Evolutionary conservation across 2,888 invertebrate genomes (phyloP).

Genomic region (Pandemis corylana): DNA sequence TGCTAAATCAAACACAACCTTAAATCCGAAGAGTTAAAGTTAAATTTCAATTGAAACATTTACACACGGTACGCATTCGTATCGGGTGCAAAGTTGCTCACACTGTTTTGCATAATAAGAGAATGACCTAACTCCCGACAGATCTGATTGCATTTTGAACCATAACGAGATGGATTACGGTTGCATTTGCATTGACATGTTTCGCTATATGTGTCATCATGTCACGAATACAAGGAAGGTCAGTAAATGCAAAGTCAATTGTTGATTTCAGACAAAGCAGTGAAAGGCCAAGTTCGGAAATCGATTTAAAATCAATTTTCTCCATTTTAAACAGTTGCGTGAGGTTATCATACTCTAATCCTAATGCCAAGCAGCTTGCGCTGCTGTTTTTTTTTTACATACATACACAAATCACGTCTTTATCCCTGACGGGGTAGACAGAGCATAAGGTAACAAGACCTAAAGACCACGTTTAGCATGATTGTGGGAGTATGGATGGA

Average conservation of each 20-base stretch:
- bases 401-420: no score
- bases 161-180: neutral
- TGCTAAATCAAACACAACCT: neutral
- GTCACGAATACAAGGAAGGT: neutral
- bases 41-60: neutral
- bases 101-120: neutral
- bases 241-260: neutral
- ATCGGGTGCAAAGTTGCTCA: neutral
- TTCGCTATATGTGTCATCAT: neutral
- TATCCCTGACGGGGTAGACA: no score
- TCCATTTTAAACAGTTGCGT: no score
- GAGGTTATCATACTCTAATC: no score
- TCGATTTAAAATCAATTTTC: neutral
- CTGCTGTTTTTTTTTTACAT: no score
- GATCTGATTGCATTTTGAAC: neutral
- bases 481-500: no score
- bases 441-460: no score
- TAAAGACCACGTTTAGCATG: no score
- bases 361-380: no score
- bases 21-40: neutral
- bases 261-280: neutral
- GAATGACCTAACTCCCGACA: neutral
- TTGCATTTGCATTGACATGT: neutral
- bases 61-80: slow-evolving; percentile 3
- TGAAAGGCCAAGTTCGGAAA: neutral